Evolutionary conservation across 2,113 vertebrate species (phyloP).

Genomic region (Pteronura brasiliensis): DNA sequence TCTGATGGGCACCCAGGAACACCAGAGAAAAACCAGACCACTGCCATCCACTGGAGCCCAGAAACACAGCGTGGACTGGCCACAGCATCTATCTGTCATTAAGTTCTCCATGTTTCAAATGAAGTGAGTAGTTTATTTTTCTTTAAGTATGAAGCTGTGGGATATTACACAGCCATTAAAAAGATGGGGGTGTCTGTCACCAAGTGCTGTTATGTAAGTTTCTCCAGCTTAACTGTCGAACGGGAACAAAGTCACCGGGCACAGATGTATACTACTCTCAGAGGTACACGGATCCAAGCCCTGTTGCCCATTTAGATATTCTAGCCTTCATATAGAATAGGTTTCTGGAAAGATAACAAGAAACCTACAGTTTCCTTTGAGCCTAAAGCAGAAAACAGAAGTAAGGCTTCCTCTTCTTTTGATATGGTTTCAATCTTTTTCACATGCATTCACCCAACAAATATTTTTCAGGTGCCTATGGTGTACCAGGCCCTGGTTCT

Average conservation of each 20-base stretch:
- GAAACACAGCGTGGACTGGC: too few species aligned
- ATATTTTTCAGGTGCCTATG: background rate
- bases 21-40: accelerated
- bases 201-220: background rate
- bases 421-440: background rate
- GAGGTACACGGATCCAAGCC: background rate
- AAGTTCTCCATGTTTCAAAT: background rate
- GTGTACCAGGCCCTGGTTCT: background rate
- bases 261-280: background rate
- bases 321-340: background rate
- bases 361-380: background rate
- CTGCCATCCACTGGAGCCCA: background rate
- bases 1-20: background rate
- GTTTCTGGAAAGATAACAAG: background rate
- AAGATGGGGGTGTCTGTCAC: background rate
- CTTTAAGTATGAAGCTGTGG: background rate
- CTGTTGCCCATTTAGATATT: background rate
- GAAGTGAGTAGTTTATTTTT: background rate
- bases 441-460: background rate
- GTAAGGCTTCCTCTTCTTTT: background rate
- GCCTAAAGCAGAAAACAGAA: background rate
- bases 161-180: background rate
- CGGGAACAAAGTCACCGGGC: background rate
- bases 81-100: background rate
- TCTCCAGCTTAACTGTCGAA: background rate